Evolutionary conservation across 1,140 invertebrate genomes (phyloP).

Genomic region (Leptonema lineaticorne): DNA sequence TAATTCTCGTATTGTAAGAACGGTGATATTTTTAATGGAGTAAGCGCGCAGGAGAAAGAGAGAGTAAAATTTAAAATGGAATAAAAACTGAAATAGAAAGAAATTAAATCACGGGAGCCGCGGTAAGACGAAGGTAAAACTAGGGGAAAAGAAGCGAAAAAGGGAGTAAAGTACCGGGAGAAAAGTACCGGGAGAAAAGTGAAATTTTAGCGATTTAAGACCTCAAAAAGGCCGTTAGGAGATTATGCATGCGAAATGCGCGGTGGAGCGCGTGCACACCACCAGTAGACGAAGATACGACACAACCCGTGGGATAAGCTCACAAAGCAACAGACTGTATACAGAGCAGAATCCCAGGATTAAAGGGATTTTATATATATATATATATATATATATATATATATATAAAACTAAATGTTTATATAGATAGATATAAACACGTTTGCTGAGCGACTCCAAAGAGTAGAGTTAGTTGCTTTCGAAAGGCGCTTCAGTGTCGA

Average conservation of each 20-base stretch:
- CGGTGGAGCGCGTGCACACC: background rate
- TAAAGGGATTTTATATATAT: constrained; percentile 28
- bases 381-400: background rate
- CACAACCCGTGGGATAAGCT: background rate
- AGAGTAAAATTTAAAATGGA: no score
- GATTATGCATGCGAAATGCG: constrained; percentile 1
- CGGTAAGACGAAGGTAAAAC: no score
- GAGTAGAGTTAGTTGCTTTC: background rate
- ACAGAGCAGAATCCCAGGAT: constrained; percentile 20
- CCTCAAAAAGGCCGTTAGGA: constrained; percentile 8
- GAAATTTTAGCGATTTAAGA: constrained; percentile 2
- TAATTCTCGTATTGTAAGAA: no score
- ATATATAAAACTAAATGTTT: no score
- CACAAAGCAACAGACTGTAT: constrained; percentile 24
- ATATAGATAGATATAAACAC: background rate
- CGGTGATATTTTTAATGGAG: no score
- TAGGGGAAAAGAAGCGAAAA: no score
- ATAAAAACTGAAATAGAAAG: no score
- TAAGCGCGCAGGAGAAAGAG: no score
- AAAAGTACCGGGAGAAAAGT: no score
- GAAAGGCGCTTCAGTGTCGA: no score
- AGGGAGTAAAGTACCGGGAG: no score
- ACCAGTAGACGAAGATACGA: background rate
- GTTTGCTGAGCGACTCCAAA: background rate
- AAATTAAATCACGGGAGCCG: no score